These are phyloP conservation scores for Dryobates pubescens DNA, from an alignment of 2,797 vertebrate species.

Conservation along the genomic window DNA sequence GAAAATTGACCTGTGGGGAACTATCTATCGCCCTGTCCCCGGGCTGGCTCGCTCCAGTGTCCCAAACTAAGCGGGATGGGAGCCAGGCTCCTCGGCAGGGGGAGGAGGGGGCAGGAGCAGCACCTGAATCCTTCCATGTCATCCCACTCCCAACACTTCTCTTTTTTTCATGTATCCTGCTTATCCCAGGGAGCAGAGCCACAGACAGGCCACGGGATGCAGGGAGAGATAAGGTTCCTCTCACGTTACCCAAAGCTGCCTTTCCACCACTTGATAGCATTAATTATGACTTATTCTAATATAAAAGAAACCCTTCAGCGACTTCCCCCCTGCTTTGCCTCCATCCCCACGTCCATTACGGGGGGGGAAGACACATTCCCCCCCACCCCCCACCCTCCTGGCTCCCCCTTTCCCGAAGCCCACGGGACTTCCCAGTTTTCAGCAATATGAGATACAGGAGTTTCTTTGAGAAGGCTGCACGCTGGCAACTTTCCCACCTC, in stretches of 20 bases:
- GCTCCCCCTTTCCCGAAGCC: background rate
- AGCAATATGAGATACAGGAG: conserved; percentile 61
- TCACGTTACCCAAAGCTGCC: conserved; percentile 20
- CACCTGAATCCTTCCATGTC: background rate
- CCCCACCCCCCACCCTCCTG: background rate
- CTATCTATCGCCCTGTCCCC: accelerated
- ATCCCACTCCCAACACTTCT: background rate
- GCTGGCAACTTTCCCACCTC: conserved; percentile 72
- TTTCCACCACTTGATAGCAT: conserved; percentile 44
- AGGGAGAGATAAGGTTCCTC: conserved; percentile 47
- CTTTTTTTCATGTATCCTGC: background rate
- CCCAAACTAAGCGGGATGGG: accelerated
- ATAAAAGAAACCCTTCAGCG: conserved; percentile 60
- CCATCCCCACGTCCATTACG: background rate
- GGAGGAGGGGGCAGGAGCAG: background rate
- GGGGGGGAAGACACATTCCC: background rate
- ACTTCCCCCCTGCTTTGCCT: background rate
- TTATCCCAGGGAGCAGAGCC: background rate
- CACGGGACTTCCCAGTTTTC: conserved; percentile 56
- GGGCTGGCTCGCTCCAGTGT: background rate
- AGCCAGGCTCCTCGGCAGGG: accelerated
- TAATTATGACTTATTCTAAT: conserved; percentile 46
- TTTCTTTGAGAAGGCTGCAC: conserved; percentile 49
- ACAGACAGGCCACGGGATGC: background rate
- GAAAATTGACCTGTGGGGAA: background rate